Evolutionary conservation across 2,797 vertebrate species (phyloP).

Genomic region (Coluber constrictor): DNA sequence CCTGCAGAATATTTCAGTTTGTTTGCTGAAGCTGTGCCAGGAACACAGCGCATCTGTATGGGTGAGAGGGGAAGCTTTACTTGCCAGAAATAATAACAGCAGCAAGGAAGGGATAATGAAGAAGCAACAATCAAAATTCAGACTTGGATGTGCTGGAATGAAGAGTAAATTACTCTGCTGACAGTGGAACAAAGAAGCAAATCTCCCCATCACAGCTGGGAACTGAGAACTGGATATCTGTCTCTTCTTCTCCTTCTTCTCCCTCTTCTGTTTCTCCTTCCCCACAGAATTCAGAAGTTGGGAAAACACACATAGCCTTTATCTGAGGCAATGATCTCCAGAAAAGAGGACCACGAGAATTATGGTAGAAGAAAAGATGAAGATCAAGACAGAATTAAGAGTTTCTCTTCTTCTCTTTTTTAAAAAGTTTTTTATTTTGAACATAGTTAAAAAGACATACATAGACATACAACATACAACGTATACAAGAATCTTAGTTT

Average conservation of each 20-base stretch:
- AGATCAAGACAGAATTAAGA: background rate
- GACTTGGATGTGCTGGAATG: background rate
- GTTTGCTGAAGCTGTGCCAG: background rate
- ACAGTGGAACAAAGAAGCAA: background rate
- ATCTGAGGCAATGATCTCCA: background rate
- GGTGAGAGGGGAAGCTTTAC: constrained; percentile 17
- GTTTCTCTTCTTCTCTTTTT: background rate
- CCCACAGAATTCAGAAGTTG: background rate
- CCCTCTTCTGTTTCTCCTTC: too few relatives aligned
- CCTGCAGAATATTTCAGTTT: constrained; percentile 36
- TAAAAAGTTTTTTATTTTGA: too few relatives aligned
- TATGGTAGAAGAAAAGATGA: too few relatives aligned
- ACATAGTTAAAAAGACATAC: too few relatives aligned
- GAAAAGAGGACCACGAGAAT: background rate
- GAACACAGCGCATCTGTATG: background rate
- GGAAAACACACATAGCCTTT: background rate
- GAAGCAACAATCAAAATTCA: background rate
- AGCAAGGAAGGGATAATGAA: background rate
- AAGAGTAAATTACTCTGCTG: background rate
- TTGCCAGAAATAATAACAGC: background rate
- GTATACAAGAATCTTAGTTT: too few relatives aligned
- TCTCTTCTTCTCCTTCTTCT: background rate
- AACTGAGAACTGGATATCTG: background rate
- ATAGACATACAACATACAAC: too few relatives aligned
- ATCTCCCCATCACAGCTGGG: background rate